These are phyloP conservation scores for Scophthalmus maximus DNA, from an alignment of 2,113 vertebrate genomes.

Conservation along the genomic window DNA sequence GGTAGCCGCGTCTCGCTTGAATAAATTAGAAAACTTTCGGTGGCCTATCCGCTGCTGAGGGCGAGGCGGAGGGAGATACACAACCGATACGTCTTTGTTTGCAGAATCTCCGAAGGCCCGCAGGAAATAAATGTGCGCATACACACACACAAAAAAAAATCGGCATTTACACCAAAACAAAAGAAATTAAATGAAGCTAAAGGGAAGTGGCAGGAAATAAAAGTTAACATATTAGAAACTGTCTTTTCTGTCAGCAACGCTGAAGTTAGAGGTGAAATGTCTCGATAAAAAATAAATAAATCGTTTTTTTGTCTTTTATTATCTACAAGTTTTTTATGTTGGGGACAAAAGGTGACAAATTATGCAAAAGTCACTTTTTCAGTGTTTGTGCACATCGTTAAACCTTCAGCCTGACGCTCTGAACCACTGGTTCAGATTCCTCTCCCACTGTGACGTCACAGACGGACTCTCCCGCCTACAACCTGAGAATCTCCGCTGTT, in stretches of 20 bases:
- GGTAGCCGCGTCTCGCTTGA: conserved; percentile 64
- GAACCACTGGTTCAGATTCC: no score
- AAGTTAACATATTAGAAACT: conserved; percentile 70
- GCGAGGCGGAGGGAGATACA: conserved; percentile 43
- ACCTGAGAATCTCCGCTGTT: no score
- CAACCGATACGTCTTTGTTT: conserved; percentile 72
- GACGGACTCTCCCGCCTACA: no score
- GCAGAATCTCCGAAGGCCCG: conserved; percentile 75
- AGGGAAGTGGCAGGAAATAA: conserved; percentile 57
- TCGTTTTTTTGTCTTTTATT: neutral
- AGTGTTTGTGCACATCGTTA: no score
- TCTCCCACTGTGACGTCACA: no score
- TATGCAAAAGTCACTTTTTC: no score
- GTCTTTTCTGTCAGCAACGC: conserved; percentile 61
- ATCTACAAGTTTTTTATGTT: no score
- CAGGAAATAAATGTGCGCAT: conserved; percentile 80
- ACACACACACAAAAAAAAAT: no score
- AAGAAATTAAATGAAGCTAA: conserved; percentile 77
- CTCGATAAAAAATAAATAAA: no score
- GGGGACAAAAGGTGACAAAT: no score
- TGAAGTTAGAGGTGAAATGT: conserved; percentile 12
- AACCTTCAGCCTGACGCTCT: no score
- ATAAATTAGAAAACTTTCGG: conserved; percentile 76
- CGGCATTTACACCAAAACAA: conserved; percentile 79
- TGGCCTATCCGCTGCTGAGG: conserved; percentile 54